phyloP scores from a whole-genome alignment of 53 echinoderm and acorn worm genomes.

The Mesocentrotus franciscanus region DNA sequence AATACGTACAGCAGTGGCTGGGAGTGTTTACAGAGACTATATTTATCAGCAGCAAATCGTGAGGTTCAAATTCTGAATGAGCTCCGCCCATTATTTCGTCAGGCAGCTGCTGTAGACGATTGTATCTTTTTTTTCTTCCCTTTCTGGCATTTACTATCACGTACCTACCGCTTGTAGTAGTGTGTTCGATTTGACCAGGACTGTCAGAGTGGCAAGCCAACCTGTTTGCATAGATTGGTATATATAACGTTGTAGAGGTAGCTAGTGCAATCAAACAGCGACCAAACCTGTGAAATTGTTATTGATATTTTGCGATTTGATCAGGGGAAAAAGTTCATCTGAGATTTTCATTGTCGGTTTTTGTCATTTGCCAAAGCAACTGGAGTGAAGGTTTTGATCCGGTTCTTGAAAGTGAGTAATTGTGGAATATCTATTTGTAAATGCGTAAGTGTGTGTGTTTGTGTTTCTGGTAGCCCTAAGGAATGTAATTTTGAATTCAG shows the following conservation, averaged over 20 bases:
- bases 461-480: too few species aligned
- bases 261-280: background rate
- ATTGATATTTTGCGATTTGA: constrained; percentile 14
- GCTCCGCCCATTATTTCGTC: constrained; percentile 19
- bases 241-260: background rate
- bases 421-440: background rate
- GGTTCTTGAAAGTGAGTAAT: background rate
- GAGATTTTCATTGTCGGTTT: constrained; percentile 9
- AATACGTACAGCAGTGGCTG: background rate
- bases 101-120: constrained; percentile 3
- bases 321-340: constrained; percentile 22
- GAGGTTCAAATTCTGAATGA: background rate
- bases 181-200: background rate
- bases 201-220: background rate
- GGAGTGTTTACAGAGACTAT: constrained; percentile 38
- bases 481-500: too few species aligned
- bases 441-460: background rate
- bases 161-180: constrained; percentile 22
- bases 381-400: background rate
- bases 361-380: background rate
- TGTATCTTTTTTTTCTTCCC: background rate
- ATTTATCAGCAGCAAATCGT: constrained; percentile 15
- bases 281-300: background rate
- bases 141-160: background rate
- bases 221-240: background rate